Evolutionary conservation across 2,797 vertebrate species (phyloP).

Genomic region (Notamacropus eugenii): DNA sequence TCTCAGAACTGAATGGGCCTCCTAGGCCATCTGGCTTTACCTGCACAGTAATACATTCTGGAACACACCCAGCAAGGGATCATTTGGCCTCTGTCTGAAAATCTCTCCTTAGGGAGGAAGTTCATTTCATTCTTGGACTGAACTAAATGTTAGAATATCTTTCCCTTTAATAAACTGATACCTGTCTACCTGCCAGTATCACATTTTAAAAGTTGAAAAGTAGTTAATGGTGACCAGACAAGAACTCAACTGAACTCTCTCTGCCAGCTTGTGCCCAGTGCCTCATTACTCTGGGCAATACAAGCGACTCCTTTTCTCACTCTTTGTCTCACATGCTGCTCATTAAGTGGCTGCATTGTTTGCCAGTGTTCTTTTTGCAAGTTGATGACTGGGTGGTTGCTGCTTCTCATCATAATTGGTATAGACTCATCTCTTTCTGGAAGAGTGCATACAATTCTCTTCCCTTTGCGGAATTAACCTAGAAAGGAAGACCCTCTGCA

Average conservation of each 20-base stretch:
- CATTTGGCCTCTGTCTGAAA: neutral
- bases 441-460: constrained; percentile 39
- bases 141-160: neutral
- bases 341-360: neutral
- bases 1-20: neutral
- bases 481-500: constrained; percentile 37
- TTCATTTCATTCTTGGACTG: neutral
- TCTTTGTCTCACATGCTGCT: neutral
- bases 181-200: neutral
- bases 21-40: neutral
- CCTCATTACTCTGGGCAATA: neutral
- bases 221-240: neutral
- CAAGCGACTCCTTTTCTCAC: constrained; percentile 14
- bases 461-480: constrained; percentile 35
- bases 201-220: constrained; percentile 27
- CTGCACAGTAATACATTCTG: neutral
- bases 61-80: neutral
- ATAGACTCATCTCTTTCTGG: constrained; percentile 42
- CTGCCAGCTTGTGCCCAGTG: neutral
- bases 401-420: constrained; percentile 22
- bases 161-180: neutral
- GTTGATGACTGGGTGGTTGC: constrained; percentile 10
- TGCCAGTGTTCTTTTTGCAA: constrained; percentile 30
- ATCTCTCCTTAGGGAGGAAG: neutral
- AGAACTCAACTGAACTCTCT: neutral